These are phyloP conservation scores for Aleiodes leptofemur DNA, from an alignment of 2,888 invertebrate genomes.

Conservation along the genomic window DNA sequence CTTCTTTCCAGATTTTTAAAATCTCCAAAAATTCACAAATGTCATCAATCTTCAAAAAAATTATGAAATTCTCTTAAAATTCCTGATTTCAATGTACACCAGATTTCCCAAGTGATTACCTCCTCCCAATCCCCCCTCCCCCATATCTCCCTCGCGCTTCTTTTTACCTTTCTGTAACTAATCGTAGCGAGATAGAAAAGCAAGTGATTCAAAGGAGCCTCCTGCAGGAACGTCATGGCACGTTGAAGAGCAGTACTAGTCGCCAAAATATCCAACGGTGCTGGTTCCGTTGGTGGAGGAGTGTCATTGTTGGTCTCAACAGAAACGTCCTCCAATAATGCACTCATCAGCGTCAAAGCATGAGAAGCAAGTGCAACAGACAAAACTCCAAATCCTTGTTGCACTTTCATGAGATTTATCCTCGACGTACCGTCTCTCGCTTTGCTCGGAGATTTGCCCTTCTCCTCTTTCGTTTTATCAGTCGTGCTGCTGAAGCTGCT, in stretches of 20 bases:
- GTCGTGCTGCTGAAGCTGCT: constrained; percentile 77
- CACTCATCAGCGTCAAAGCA: constrained; percentile 86
- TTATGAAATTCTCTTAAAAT: no score
- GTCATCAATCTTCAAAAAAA: no score
- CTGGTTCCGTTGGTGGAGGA: constrained; percentile 76
- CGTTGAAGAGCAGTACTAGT: constrained; percentile 83
- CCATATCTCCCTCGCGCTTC: neutral
- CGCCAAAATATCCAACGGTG: constrained; percentile 81
- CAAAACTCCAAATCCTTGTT: constrained; percentile 92
- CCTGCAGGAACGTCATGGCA: constrained; percentile 82
- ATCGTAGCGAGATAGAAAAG: constrained; percentile 92
- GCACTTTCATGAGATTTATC: constrained; percentile 85
- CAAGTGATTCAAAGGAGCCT: constrained; percentile 87
- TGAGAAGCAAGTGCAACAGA: constrained; percentile 93
- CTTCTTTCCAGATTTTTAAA: no score
- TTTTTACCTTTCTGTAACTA: constrained; percentile 86
- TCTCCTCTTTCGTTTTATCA: constrained; percentile 77
- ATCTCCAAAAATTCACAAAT: no score
- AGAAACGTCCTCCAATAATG: constrained; percentile 86
- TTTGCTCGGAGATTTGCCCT: constrained; percentile 80
- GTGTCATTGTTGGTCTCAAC: constrained; percentile 78
- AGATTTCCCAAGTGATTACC: neutral
- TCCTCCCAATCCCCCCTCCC: no score
- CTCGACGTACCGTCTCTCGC: constrained; percentile 78
- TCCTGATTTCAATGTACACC: neutral